Evolutionary conservation across 2,888 invertebrate species (phyloP).

Genomic region (Thereva unica): DNA sequence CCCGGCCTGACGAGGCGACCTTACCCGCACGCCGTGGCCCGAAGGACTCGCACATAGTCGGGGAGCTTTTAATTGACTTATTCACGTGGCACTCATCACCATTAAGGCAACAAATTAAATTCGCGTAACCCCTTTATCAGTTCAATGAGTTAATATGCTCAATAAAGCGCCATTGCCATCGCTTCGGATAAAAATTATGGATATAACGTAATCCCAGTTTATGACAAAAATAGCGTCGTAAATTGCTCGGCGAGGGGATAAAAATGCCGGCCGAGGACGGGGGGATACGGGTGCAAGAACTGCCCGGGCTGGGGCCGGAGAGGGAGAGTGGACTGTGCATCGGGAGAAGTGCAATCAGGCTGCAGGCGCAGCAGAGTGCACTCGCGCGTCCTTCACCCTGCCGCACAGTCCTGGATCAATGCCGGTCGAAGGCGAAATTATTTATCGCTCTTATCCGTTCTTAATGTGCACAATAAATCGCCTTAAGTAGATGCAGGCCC

Average conservation of each 20-base stretch:
- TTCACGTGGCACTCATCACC: constrained; percentile 17
- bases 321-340: not conserved
- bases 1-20: too few relatives aligned
- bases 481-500: constrained; percentile 27
- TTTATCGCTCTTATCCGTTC: constrained; percentile 32
- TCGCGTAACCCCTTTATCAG: constrained; percentile 22
- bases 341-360: constrained; percentile 18
- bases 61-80: constrained; percentile 15
- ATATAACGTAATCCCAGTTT: constrained; percentile 29
- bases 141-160: constrained; percentile 24
- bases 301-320: too few relatives aligned
- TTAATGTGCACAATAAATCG: constrained; percentile 35
- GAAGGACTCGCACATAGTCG: not conserved
- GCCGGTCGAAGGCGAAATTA: constrained; percentile 8
- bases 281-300: not conserved
- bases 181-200: constrained; percentile 28
- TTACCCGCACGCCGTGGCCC: not conserved
- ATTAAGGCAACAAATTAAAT: not conserved
- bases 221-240: constrained; percentile 30
- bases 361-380: not conserved
- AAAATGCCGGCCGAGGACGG: not conserved
- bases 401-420: not conserved
- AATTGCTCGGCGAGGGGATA: constrained; percentile 19
- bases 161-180: constrained; percentile 13
- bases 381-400: not conserved